These are phyloP conservation scores for Drosophila arizonae DNA, from an alignment of 1,140 invertebrate species.

Conservation along the genomic window DNA sequence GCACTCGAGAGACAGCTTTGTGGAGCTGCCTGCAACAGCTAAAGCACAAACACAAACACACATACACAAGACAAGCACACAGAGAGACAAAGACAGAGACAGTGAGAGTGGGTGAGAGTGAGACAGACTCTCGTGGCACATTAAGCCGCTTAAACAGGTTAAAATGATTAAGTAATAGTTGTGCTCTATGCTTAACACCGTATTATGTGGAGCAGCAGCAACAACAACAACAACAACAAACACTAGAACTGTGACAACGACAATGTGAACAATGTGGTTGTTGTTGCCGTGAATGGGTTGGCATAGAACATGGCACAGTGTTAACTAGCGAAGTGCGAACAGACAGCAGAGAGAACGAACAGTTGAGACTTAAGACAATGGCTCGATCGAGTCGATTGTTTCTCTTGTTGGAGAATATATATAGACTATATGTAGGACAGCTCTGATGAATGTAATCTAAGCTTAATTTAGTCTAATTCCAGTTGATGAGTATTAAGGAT, in stretches of 20 bases:
- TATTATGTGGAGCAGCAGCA: slow-evolving; percentile 61
- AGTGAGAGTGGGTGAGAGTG: background rate
- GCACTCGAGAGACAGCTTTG: slow-evolving; percentile 41
- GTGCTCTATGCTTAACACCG: slow-evolving; percentile 63
- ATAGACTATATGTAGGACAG: too few species aligned
- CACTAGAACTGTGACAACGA: slow-evolving; percentile 17
- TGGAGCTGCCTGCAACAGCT: slow-evolving; percentile 8
- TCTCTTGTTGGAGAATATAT: too few species aligned
- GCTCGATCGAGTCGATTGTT: too few species aligned
- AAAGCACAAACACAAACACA: slow-evolving; percentile 2
- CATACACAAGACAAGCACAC: slow-evolving; percentile 1
- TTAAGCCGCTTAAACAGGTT: slow-evolving; percentile 78
- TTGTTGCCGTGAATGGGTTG: background rate
- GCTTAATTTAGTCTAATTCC: too few species aligned
- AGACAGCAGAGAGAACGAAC: too few species aligned
- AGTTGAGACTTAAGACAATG: too few species aligned
- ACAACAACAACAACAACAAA: slow-evolving; percentile 16
- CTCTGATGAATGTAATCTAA: too few species aligned
- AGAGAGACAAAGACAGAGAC: background rate
- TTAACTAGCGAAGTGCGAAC: background rate
- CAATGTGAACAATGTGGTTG: slow-evolving; percentile 14
- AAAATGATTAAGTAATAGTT: slow-evolving; percentile 79
- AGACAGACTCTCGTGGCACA: slow-evolving; percentile 39
- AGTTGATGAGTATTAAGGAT: too few species aligned
- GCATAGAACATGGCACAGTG: slow-evolving; percentile 4